A percentile compares a stretch with the other conserved stretches of the same genome.
Conservation (phyloP, 2,113 vertebrate species). For the Lagopus leucura region DNA sequence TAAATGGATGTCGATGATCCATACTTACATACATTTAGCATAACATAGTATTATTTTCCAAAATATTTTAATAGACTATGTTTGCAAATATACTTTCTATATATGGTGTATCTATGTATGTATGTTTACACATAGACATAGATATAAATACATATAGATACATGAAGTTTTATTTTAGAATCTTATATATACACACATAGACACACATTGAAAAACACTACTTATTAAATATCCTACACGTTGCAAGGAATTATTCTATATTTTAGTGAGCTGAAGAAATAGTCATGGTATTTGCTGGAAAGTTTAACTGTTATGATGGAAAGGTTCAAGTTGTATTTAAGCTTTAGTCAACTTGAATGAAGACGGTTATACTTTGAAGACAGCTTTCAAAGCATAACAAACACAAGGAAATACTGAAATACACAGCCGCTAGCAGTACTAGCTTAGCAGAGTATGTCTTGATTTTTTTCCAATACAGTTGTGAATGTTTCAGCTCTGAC, state of each 20-base stretch:
- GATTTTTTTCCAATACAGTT: not conserved
- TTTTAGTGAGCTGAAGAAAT: fast-evolving
- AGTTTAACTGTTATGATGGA: not conserved
- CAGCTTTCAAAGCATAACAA: not conserved
- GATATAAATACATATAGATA: not conserved
- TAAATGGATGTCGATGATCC: not conserved
- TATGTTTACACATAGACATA: not conserved
- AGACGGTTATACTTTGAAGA: not conserved
- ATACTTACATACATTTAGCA: not conserved
- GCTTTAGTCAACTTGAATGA: not conserved
- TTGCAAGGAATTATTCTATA: not conserved
- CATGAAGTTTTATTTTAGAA: not conserved
- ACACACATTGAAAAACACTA: not conserved
- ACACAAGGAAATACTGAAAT: not conserved
- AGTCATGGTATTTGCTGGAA: not conserved
- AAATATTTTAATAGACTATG: not conserved
- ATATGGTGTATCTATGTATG: not conserved
- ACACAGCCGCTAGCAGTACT: not conserved
- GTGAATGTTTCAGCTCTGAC: fast-evolving
- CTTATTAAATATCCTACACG: not conserved
- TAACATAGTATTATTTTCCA: not conserved
- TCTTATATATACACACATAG: not conserved
- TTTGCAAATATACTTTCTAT: not conserved
- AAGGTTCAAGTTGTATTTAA: not conserved
- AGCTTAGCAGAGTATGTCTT: not conserved